Evolutionary conservation across 2,888 invertebrate species (phyloP).

Genomic region (Seira sanloemensis): DNA sequence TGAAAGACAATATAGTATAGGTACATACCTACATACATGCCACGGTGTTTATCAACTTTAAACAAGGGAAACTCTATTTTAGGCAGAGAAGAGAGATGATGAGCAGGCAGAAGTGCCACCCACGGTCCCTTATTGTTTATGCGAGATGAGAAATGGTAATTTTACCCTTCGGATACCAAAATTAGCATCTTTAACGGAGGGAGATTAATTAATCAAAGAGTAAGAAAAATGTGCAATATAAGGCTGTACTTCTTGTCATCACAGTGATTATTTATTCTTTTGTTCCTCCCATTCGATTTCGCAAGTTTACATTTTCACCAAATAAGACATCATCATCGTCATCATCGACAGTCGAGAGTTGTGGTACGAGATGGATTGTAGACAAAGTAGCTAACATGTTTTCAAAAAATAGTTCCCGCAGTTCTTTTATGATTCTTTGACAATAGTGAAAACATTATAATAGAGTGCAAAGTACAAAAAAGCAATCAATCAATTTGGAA

Average conservation of each 20-base stretch:
- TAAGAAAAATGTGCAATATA: background rate
- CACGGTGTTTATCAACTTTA: background rate
- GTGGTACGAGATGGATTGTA: background rate
- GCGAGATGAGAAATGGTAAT: background rate
- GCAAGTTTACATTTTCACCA: background rate
- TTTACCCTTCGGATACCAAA: background rate
- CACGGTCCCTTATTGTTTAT: constrained; percentile 41
- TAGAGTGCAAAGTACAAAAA: constrained; percentile 39
- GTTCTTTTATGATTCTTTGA: background rate
- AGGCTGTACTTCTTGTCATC: background rate
- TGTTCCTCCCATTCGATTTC: background rate
- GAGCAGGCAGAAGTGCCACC: constrained; percentile 22
- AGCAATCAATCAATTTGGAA: constrained; percentile 63
- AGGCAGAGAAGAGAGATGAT: constrained; percentile 14
- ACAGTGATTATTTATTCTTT: background rate
- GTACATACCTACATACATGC: no score
- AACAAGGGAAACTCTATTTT: no score
- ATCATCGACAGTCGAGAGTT: background rate
- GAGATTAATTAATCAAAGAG: constrained; percentile 45
- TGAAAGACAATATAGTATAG: background rate
- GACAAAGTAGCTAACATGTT: background rate
- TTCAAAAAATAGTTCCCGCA: background rate
- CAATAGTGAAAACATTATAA: background rate
- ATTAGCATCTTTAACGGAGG: constrained; percentile 37
- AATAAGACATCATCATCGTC: background rate